Conservation (phyloP, 2,113 vertebrate species). For the cattle (Bos taurus) region ARS-UCD2.0 NC_037337.1:97416001-97416500, state of each 20-base stretch:
- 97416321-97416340: rapidly evolving
- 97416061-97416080: not conserved
- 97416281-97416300: too few species aligned
- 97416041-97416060: not conserved
- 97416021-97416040: not conserved
- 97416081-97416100: not conserved
- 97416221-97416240: not conserved
- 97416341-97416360: not conserved
- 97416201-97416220: not conserved
- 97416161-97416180: not conserved
- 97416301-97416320: not conserved
- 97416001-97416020: not conserved
- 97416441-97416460: not conserved
- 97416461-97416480: not conserved
- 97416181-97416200: not conserved
- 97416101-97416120: not conserved
- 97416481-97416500: not conserved
- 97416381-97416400: not conserved
- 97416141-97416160: not conserved
- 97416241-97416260: not conserved
- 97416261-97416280: not conserved
- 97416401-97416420: not conserved
- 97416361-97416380: rapidly evolving
- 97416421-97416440: not conserved
- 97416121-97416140: not conserved